Conservation (phyloP, 2,113 vertebrate genomes). For the Fregata magnificens region DNA sequence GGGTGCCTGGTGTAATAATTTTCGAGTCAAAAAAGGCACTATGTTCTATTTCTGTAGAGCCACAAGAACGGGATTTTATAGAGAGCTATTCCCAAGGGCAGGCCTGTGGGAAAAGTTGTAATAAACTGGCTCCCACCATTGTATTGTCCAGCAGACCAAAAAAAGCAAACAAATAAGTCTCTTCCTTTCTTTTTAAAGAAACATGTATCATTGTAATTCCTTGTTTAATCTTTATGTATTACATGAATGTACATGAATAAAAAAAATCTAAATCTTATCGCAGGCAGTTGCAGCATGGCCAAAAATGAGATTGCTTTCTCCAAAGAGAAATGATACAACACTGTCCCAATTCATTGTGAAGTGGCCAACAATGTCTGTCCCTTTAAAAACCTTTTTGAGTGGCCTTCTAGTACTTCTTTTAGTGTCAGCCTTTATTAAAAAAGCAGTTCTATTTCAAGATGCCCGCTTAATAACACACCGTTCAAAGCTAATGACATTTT, state of each 20-base stretch:
- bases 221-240: neutral
- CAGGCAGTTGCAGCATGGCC: neutral
- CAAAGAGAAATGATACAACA: neutral
- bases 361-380: neutral
- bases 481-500: neutral
- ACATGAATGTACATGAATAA: neutral
- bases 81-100: conserved; percentile 57
- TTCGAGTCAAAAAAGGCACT: conserved; percentile 40
- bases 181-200: conserved; percentile 61
- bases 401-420: neutral
- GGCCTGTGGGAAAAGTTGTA: conserved; percentile 63
- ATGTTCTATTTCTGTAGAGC: conserved; percentile 56
- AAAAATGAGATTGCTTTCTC: neutral
- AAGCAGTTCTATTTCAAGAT: neutral
- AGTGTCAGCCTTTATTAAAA: neutral
- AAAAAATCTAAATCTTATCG: neutral
- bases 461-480: neutral
- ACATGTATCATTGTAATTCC: neutral
- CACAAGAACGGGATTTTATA: conserved; percentile 31
- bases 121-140: conserved; percentile 73
- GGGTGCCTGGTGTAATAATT: neutral
- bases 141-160: conserved; percentile 55
- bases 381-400: neutral
- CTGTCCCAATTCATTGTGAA: neutral
- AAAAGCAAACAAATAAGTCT: conserved; percentile 58